Percentiles rank a stretch among this genome's conserved stretches.
Conservation (phyloP, 53 echinoderm and acorn worm species). For the Paracentrotus lividus region DNA sequence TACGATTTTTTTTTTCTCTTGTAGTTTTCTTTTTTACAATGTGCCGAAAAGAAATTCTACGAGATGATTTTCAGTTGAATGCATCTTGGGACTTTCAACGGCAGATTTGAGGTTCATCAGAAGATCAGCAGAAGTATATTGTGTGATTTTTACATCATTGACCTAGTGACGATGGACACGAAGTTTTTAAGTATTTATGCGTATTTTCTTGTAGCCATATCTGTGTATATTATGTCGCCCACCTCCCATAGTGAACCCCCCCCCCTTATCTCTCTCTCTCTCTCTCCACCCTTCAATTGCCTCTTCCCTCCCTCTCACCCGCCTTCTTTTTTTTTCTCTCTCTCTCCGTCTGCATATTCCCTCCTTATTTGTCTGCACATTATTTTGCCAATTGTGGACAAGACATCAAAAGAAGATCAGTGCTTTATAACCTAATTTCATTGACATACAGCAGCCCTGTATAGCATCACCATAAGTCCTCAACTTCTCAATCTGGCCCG, state of each 20-base stretch:
- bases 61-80: neutral
- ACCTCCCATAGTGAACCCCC: neutral
- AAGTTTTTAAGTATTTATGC: neutral
- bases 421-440: no score
- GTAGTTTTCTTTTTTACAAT: neutral
- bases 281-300: neutral
- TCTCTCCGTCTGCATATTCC: neutral
- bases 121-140: neutral
- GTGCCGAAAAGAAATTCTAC: neutral
- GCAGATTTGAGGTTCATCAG: neutral
- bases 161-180: neutral
- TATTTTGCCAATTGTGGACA: neutral
- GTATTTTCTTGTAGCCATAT: neutral
- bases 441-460: no score
- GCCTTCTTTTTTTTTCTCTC: neutral
- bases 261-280: no score
- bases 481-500: neutral
- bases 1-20: neutral
- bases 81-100: neutral
- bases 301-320: constrained; percentile 8
- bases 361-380: neutral
- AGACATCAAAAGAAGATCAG: neutral
- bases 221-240: neutral
- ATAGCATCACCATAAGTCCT: neutral
- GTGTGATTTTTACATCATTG: no score